Base-by-base conservation (phyloP, 2,113 vertebrate genomes). In the Festucalex cinctus region DNA sequence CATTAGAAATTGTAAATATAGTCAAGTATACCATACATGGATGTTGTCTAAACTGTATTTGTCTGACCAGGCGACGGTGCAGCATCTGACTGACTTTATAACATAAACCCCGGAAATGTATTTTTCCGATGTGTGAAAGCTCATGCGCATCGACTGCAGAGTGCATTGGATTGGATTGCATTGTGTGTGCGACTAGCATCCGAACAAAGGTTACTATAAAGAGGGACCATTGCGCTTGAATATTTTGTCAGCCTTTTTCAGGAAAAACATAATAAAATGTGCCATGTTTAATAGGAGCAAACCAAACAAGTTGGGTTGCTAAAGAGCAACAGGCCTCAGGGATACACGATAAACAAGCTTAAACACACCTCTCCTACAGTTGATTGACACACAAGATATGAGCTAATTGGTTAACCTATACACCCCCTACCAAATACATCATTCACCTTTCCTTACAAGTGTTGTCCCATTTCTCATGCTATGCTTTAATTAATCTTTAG, bases 331-430 rank as follows among this genome's bases (percentile, higher is more conserved):
- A 69, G 71, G 69, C 70, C 69, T 68, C 73, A 67, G 65, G 70
- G 26, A n/a, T 5, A 53, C 51, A 53, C 12, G 81, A 88, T 85
- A 82, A 83, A 82, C 20, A 22, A 78, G 73, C 63, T n/a, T 77
- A 62, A 81, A 77, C 77, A 66, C 77, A 67, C 59, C 73, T 59
- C 48, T 28, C 63, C 79, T 64, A 77, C 66, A 69, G 74, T 37
- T 73, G 82, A 88, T 77, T 80, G 77, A 86, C 78, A 73, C 63
- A 63, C 0, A 64, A n/a, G 81, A 86, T 78, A 82, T 19, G 49
- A 80, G 44, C 54, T 68, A 62, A 35, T 66, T 59, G 41, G 68
- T 79, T 74, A 71, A 78, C 78, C 71, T 74, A 74, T 66, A 65
- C 69, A 48, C 48, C 60, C 65, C 37, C 70, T 70, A 41, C 13